Evolutionary conservation across 2,888 invertebrate species (phyloP), one percentile per base, ranked within the genome.

Genomic region (Coremacera marginata): DNA sequence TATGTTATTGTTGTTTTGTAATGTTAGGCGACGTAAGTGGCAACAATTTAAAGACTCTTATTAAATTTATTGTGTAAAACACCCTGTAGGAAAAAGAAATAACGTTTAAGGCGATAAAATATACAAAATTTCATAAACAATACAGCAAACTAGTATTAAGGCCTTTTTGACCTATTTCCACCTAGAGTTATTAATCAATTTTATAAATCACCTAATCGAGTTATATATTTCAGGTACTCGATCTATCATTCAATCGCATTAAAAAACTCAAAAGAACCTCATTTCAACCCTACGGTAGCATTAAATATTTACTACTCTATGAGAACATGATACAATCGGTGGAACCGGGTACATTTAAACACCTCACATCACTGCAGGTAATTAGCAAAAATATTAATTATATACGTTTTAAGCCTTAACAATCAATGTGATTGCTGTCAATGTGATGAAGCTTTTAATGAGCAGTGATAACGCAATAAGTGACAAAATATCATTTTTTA

Each of bases 301-400:
- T 89, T 19, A 86, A 86, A 81, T 89, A 85, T 83, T 82, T 89
- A 71, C 81, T 89, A 80, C 84, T 89, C 49, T 89, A 87, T 81
- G 90, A 89, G 81, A 89, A 89, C 77, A 88, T 88, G 87, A 88
- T 89, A 77, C 86, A 88, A 81, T 85, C 84, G n/a, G 87, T 90
- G 77, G 89, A 89, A 83, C 84, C 85, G 77, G 89, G 86, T 78
- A 88, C 89, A 62, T 89, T 89, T 81, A 80, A 83, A 25, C 82
- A 85, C 62, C 85, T 89, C 67, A 87, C 87, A 80, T 83, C 85
- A 57, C 80, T 89, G 72, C 87, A 89, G 88, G 89, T 89, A 83
- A 84, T 78, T 79, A 34, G 31, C 25, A 55, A 31, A 7, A 70
- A 22, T 22, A 22, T 22, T 67, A 22, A 67, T 49, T 37, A 44